These are phyloP conservation scores for Drosophila nasuta DNA, from an alignment of 1,140 invertebrate genomes.

Conservation along the genomic window DNA sequence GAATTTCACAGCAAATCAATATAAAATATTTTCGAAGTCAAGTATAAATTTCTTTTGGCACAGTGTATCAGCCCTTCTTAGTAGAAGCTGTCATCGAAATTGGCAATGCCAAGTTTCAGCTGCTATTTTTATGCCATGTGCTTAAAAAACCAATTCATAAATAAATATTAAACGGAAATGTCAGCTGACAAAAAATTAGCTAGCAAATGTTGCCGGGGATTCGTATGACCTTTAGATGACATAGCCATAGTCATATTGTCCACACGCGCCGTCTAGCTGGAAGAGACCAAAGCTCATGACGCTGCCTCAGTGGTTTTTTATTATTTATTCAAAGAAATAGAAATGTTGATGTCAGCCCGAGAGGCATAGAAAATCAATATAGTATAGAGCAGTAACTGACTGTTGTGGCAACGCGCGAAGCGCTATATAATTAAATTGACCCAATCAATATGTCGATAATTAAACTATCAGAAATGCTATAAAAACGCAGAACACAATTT, in stretches of 20 bases:
- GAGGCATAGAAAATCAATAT: constrained; percentile 67
- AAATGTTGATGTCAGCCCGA: constrained; percentile 36
- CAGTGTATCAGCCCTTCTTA: constrained; percentile 7
- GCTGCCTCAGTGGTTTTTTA: constrained; percentile 18
- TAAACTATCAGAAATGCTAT: constrained; percentile 3
- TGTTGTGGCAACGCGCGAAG: background rate
- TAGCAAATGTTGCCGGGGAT: constrained; percentile 25
- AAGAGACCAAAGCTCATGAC: constrained; percentile 66
- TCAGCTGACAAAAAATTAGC: constrained; percentile 48
- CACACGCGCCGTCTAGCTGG: constrained; percentile 62
- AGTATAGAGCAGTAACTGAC: too few species aligned
- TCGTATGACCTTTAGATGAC: constrained; percentile 76
- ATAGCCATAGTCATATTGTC: constrained; percentile 42
- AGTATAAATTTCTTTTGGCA: too few species aligned
- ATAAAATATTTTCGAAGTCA: background rate
- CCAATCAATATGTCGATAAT: constrained; percentile 19
- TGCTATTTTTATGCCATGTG: constrained; percentile 51
- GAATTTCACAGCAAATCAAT: background rate
- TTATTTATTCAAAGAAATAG: constrained; percentile 30
- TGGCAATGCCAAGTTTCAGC: constrained; percentile 22
- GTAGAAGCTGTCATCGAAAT: background rate
- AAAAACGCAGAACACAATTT: background rate
- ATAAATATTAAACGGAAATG: constrained; percentile 51
- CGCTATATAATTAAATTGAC: constrained; percentile 39
- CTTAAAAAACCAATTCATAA: constrained; percentile 54